Percentiles rank a stretch among this genome's conserved stretches.
Conservation (phyloP, 2,888 invertebrate species). For the Ptychoptera albimana region DNA sequence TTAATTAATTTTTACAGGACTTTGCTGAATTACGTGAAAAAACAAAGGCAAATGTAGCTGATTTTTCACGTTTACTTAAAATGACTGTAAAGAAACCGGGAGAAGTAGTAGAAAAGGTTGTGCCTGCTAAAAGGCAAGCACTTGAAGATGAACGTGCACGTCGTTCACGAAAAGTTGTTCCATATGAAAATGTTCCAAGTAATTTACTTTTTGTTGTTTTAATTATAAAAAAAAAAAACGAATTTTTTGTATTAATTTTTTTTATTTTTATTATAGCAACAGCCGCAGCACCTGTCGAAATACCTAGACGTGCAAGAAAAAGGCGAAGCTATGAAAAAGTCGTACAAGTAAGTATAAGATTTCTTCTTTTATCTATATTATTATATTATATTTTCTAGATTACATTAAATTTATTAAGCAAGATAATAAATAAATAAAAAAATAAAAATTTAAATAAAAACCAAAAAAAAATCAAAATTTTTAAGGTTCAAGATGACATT, state of each 20-base stretch:
- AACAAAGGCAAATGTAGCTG: slow-evolving; percentile 25
- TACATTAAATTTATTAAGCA: no score
- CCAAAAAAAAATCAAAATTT: no score
- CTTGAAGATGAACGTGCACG: slow-evolving; percentile 27
- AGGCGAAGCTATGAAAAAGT: slow-evolving; percentile 45
- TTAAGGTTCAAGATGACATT: no score
- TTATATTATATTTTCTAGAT: no score
- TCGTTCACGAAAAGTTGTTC: slow-evolving; percentile 24
- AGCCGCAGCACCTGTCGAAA: slow-evolving; percentile 24
- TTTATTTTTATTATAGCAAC: neutral
- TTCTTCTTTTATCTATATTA: neutral
- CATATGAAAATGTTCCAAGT: slow-evolving; percentile 15
- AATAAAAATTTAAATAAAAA: no score
- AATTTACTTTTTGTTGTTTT: neutral
- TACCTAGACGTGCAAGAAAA: slow-evolving; percentile 36
- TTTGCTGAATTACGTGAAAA: slow-evolving; percentile 29
- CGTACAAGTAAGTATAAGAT: slow-evolving; percentile 38
- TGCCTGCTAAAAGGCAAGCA: slow-evolving; percentile 14
- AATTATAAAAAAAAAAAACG: neutral
- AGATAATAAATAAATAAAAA: no score
- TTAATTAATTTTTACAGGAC: slow-evolving; percentile 22
- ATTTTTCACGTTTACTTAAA: slow-evolving; percentile 26
- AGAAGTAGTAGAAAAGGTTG: slow-evolving; percentile 14
- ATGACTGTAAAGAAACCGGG: slow-evolving; percentile 21
- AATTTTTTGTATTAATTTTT: neutral